Percentiles rank a stretch among this genome's conserved stretches.
phyloP scores from a whole-genome alignment of 2,888 invertebrate species.

The Dorcus parallelipipedus region DNA sequence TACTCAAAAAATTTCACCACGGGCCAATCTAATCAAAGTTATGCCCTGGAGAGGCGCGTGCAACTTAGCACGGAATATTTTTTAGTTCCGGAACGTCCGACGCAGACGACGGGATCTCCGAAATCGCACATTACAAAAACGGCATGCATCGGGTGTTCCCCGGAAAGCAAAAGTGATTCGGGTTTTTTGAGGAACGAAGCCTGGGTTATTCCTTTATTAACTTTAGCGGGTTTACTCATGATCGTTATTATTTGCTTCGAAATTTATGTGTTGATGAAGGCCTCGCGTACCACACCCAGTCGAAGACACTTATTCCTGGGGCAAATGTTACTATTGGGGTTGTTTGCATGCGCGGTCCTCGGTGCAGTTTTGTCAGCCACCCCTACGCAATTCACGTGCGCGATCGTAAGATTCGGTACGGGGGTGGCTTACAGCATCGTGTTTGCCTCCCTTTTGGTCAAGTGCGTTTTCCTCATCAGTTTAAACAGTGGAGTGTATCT shows the following conservation, averaged over 20 bases:
- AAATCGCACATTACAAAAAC: conserved; percentile 40
- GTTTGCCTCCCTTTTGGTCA: conserved; percentile 87
- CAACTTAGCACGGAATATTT: conserved; percentile 87
- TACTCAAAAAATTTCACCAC: not conserved
- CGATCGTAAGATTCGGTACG: conserved; percentile 75
- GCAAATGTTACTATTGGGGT: conserved; percentile 79
- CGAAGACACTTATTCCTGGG: conserved; percentile 83
- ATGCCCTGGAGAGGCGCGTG: conserved; percentile 51
- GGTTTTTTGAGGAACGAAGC: conserved; percentile 64
- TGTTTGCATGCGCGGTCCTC: conserved; percentile 77
- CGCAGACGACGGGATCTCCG: conserved; percentile 37
- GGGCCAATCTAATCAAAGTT: conserved; percentile 7
- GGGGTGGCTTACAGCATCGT: conserved; percentile 82
- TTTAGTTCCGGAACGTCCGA: conserved; percentile 61
- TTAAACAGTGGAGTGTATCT: conserved; percentile 88
- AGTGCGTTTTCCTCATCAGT: conserved; percentile 89
- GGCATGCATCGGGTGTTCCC: conserved; percentile 40
- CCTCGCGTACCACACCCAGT: conserved; percentile 78
- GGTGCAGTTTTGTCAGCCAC: conserved; percentile 75
- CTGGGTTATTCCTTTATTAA: conserved; percentile 88
- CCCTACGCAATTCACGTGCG: conserved; percentile 77
- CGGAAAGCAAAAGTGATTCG: conserved; percentile 30
- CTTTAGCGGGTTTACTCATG: conserved; percentile 81
- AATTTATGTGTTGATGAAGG: conserved; percentile 82
- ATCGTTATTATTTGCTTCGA: conserved; percentile 83